Evolutionary conservation across 2,797 vertebrate genomes (phyloP).

Genomic region (Enteromius fasciolatus): DNA sequence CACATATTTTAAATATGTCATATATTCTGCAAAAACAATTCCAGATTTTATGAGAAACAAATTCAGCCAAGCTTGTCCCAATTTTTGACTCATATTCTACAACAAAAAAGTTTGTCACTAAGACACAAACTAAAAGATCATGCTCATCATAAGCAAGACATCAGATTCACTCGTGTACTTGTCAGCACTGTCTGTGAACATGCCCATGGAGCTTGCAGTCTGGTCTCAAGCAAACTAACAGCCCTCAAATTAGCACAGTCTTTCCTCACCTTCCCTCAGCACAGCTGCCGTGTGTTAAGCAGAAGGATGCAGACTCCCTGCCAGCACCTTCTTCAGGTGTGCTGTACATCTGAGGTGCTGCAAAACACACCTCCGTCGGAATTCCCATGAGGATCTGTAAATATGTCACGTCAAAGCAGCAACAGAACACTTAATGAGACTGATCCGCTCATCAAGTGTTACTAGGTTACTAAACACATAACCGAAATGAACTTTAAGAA

Average conservation of each 20-base stretch:
- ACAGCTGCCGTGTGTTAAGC: slow-evolving; percentile 47
- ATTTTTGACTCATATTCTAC: not conserved
- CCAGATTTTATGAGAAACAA: not conserved
- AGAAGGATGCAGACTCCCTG: slow-evolving; percentile 29
- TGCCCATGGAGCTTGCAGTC: slow-evolving; percentile 5
- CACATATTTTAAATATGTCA: not conserved
- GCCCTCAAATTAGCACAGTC: slow-evolving; percentile 41
- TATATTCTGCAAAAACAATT: not conserved
- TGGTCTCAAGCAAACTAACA: slow-evolving; percentile 28
- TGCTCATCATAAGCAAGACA: slow-evolving; percentile 13
- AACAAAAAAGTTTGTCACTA: not conserved
- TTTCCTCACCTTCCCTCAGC: slow-evolving; percentile 42
- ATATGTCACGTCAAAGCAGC: slow-evolving; percentile 4
- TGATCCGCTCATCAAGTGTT: not conserved
- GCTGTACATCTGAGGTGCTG: slow-evolving; percentile 15
- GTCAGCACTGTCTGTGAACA: slow-evolving; percentile 30
- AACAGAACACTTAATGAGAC: slow-evolving; percentile 11
- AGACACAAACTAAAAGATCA: not conserved
- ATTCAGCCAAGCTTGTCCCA: not conserved
- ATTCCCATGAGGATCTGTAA: slow-evolving; percentile 5
- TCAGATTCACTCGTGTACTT: slow-evolving; percentile 4
- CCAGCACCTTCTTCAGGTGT: slow-evolving; percentile 44
- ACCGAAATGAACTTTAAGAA: slow-evolving; percentile 2
- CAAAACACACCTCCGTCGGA: slow-evolving; percentile 19
- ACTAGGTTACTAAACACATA: not conserved